phyloP scores from a whole-genome alignment of 2,888 invertebrate species.

The Hyposoter dolosus region DNA sequence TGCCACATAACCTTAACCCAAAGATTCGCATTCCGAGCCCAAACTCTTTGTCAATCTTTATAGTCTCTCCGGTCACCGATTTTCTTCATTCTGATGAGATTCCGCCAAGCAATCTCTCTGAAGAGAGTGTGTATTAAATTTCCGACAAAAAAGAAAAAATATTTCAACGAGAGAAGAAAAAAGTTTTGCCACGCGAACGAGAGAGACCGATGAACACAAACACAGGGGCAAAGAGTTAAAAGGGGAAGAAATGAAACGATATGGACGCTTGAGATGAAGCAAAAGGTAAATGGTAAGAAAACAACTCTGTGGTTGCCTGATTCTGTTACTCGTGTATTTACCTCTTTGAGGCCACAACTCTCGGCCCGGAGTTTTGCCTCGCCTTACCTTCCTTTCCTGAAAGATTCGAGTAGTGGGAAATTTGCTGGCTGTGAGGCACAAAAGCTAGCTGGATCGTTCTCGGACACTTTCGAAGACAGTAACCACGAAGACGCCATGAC shows the following conservation, averaged over 20 bases:
- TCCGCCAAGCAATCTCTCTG: not conserved
- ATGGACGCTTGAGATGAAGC: constrained; percentile 74
- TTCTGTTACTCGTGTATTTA: constrained; percentile 47
- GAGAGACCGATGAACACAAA: constrained; percentile 25
- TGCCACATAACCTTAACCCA: constrained; percentile 38
- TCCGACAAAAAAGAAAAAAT: not conserved
- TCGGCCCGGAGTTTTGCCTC: constrained; percentile 38
- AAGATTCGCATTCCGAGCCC: not conserved
- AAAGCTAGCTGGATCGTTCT: constrained; percentile 80
- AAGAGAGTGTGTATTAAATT: constrained; percentile 32
- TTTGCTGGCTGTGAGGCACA: constrained; percentile 68
- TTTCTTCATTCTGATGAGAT: constrained; percentile 17
- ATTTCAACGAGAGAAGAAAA: constrained; percentile 1
- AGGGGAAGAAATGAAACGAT: constrained; percentile 29
- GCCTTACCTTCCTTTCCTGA: constrained; percentile 59
- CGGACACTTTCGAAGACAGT: constrained; percentile 82
- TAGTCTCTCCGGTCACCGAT: not conserved
- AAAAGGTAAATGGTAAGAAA: constrained; percentile 74
- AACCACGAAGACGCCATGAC: constrained; percentile 84
- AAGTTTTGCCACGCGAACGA: constrained; percentile 21
- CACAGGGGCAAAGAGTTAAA: not conserved
- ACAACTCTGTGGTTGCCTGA: constrained; percentile 48
- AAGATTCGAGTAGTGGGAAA: constrained; percentile 69
- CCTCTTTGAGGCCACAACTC: constrained; percentile 39
- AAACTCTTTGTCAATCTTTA: not conserved